Evolutionary conservation across 1,140 invertebrate genomes (phyloP), one percentile per base, ranked within the genome.

Genomic region (Venturia canescens): DNA sequence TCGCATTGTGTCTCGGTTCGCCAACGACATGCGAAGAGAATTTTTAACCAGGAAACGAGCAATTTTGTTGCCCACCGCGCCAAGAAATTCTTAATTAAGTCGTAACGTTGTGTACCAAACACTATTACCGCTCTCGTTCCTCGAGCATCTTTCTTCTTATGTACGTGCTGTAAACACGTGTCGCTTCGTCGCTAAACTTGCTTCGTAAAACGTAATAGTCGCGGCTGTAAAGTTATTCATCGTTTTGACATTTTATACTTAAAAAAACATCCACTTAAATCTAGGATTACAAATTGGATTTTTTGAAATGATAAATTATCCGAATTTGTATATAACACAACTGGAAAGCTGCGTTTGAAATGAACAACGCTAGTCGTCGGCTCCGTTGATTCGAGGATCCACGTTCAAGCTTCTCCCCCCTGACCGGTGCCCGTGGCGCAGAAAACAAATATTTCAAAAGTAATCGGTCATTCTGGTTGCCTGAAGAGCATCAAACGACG

Each of bases 41-140:
- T 88, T 87, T 89, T 89, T 86, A 88, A 90, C 88, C 88, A 89
- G 89, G 89, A 90, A 90, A 88, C 85, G 82, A 87, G 88, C 86
- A 90, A 90, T 90, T 90, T 89, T 79, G 85, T 86, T 84, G 87
- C 87, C 86, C 80, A 86, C 80, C 81, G 83, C 83, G 82, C 80
- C 83, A 84, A 87, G 86, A 86, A 84, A 83, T 80, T 80, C 86
- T 87, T 87, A 86, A 90, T 89, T 89, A 89, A 88, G 84, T 87
- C 84, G 71, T 81, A 84, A 82, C 80, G 75, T 80, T 44, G 38
- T 44, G 80, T 82, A 77, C 81, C 84, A 86, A 66, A 21, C 50
- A 21, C 82, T 80, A 79, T 79, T 79, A 83, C 84, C 84, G 84
- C 84, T 87, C 77, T 80, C 82, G 48, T 80, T 83, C 79, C 50